Evolutionary conservation across 2,888 invertebrate species (phyloP).

Genomic region (Polymixis flavicincta): DNA sequence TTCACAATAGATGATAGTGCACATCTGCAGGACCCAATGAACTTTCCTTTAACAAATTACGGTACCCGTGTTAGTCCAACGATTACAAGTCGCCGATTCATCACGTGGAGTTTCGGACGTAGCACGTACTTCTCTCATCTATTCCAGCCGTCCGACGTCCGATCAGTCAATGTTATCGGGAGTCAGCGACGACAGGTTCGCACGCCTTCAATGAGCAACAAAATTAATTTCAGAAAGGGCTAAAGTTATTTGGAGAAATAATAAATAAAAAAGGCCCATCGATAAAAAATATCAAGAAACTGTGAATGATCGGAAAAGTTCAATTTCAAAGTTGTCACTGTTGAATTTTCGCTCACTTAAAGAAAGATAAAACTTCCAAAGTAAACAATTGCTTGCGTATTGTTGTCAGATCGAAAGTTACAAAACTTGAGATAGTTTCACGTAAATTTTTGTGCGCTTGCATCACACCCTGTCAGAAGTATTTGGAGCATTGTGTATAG

Average conservation of each 20-base stretch:
- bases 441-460: slow-evolving; percentile 69
- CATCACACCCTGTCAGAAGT: slow-evolving; percentile 67
- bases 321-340: slow-evolving; percentile 10
- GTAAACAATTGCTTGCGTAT: slow-evolving; percentile 73
- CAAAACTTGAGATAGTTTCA: slow-evolving; percentile 77
- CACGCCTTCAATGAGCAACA: slow-evolving; percentile 80
- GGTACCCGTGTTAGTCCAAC: slow-evolving; percentile 85
- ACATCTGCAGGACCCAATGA: slow-evolving; percentile 78
- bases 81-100: slow-evolving; percentile 89
- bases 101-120: slow-evolving; percentile 81
- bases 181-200: slow-evolving; percentile 72
- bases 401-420: slow-evolving; percentile 66
- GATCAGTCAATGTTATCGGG: slow-evolving; percentile 88
- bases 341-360: slow-evolving; percentile 25
- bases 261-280: slow-evolving; percentile 28
- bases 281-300: slow-evolving; percentile 12
- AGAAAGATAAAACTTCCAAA: slow-evolving; percentile 51
- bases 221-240: slow-evolving; percentile 79
- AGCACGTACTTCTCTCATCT: slow-evolving; percentile 87
- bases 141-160: slow-evolving; percentile 82
- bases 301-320: slow-evolving; percentile 20
- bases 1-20: slow-evolving; percentile 80
- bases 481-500: slow-evolving; percentile 67
- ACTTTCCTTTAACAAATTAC: slow-evolving; percentile 84
- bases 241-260: slow-evolving; percentile 57